These are phyloP conservation scores for Allochrocebus solatus DNA, from an alignment of 2,797 vertebrate species.

Conservation along the genomic window DNA sequence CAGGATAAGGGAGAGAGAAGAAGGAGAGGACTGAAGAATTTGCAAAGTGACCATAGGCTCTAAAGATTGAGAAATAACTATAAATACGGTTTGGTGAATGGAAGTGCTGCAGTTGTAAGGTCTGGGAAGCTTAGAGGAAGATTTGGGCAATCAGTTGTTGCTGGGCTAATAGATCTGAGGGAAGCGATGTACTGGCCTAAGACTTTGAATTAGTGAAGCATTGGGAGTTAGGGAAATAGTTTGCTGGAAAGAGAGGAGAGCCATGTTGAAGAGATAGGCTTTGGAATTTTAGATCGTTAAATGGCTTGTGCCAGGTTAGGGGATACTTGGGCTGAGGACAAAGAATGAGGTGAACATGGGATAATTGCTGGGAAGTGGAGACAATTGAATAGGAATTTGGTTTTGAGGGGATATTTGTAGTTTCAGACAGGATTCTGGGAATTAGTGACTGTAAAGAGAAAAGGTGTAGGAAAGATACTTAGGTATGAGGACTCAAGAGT, in stretches of 20 bases:
- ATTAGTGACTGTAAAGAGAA: background rate
- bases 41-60: background rate
- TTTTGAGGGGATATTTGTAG: background rate
- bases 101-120: background rate
- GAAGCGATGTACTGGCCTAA: background rate
- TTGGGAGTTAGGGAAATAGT: background rate
- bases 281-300: conserved; percentile 25
- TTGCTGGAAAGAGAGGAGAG: conserved; percentile 4
- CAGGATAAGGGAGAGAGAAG: background rate
- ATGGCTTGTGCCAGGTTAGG: background rate
- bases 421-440: background rate
- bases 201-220: background rate
- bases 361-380: conserved; percentile 15
- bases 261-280: background rate
- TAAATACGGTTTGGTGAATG: background rate
- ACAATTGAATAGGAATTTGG: background rate
- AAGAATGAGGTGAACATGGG: background rate
- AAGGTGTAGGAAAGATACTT: background rate
- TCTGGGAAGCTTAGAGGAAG: background rate
- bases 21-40: background rate
- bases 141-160: background rate
- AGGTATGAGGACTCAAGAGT: background rate
- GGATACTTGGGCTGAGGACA: background rate
- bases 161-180: background rate
- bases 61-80: background rate